Base-by-base conservation (phyloP, 2,888 invertebrate genomes). In the Incurvaria masculella region DNA sequence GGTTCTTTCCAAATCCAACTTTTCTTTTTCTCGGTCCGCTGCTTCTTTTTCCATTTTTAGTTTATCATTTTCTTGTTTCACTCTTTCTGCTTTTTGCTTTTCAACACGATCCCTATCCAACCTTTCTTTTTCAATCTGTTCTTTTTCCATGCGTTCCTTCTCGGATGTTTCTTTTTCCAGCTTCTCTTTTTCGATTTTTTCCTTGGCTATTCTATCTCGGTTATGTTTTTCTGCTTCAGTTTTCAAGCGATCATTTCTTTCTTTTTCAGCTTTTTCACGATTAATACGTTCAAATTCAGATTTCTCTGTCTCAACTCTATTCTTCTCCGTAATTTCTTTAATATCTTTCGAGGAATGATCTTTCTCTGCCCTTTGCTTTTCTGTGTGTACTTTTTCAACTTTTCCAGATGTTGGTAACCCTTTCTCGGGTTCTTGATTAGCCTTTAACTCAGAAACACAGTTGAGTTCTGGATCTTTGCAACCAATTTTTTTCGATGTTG, bases 401-500 rank as follows among this genome's bases (percentile, higher is more conserved):
- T 71, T 71, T 48, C 73, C 78, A 51, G 68, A 67, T 53, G 79
- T 71, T 21, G 75, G 67, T 55, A 79, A 73, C 56, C 81, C 81
- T 57, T 79, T 76, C 59, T 70, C 68, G 48, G 60, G 52, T 56
- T 68, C 68, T 48, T 69, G 69, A 52, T 64, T 69, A 51, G 65
- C 61, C 59, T 63, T 57, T 49, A 64, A 66, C 45, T 72, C 69
- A 50, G 49, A 52, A 48, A 47, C 48, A 56, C 66, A 68, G 33
- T 61, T 57, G 26, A 60, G 52, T 49, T 62, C 60, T 23, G 59
- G 50, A n/a, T 63, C 55, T 50, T 59, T 60, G 48, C 61, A 63
- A 56, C 57, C 44, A 49, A 51, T 10, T 55, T 62, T 56, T 54
- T 56, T 33, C 44, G 52, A 55, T 53, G 59, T 45, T 43, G 48